phyloP scores from a whole-genome alignment of 2,113 vertebrate genomes.

The Cyprinodon tularosa region DNA sequence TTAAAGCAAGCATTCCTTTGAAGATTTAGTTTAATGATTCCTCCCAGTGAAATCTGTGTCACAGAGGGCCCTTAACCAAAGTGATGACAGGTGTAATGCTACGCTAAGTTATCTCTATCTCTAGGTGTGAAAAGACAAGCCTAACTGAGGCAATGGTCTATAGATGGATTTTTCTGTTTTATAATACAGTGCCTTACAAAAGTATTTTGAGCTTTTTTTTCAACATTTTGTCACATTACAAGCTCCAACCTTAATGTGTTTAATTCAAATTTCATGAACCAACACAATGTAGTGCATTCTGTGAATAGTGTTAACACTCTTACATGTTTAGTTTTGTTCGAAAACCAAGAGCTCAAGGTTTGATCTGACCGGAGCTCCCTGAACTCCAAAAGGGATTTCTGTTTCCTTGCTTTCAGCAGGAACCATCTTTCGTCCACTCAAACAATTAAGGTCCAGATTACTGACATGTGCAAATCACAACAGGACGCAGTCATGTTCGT shows the following conservation, averaged over 20 bases:
- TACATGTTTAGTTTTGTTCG: background rate
- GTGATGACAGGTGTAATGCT: too few species aligned
- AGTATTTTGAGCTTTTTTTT: background rate
- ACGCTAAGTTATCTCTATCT: background rate
- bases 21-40: constrained; percentile 28
- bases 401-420: background rate
- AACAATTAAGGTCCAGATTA: background rate
- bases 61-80: constrained; percentile 32
- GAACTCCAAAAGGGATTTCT: background rate
- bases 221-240: background rate
- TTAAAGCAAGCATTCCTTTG: constrained; percentile 13
- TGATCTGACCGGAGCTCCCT: background rate
- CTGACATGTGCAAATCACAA: background rate
- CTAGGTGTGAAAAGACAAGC: background rate
- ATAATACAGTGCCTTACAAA: background rate
- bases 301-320: background rate
- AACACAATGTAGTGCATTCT: background rate
- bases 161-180: background rate
- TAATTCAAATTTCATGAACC: background rate
- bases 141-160: background rate
- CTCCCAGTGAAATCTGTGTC: constrained; percentile 9
- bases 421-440: background rate
- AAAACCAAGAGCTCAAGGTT: background rate
- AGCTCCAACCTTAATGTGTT: background rate
- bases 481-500: background rate